Evolutionary conservation across 1,140 invertebrate genomes (phyloP).

Genomic region (Saccostrea glomerata): DNA sequence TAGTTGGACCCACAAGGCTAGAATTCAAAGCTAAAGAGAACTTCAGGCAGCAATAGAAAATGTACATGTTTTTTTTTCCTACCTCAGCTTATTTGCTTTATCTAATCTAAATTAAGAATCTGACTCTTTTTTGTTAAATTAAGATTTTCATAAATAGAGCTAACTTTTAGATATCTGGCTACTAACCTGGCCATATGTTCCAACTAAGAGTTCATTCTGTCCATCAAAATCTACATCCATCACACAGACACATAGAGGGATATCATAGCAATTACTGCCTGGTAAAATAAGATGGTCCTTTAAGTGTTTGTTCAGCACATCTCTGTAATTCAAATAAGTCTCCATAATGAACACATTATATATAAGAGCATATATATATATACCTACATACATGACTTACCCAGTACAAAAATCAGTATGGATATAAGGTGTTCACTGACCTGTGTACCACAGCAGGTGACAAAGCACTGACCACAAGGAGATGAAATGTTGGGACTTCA

Average conservation of each 20-base stretch:
- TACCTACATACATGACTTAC: too few relatives aligned
- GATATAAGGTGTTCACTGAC: constrained; percentile 73
- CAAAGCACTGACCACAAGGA: constrained; percentile 83
- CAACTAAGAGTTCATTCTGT: constrained; percentile 85
- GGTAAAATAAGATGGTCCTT: constrained; percentile 80
- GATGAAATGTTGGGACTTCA: constrained; percentile 77
- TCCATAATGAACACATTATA: too few relatives aligned
- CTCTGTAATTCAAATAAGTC: constrained; percentile 75
- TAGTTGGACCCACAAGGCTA: too few relatives aligned
- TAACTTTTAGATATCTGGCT: too few relatives aligned
- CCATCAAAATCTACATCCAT: constrained; percentile 88
- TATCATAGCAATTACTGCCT: constrained; percentile 82
- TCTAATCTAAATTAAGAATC: too few relatives aligned
- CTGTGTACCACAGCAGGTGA: constrained; percentile 83
- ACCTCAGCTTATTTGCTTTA: too few relatives aligned
- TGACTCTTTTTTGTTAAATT: too few relatives aligned
- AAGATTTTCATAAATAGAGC: neutral
- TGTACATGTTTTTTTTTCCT: too few relatives aligned
- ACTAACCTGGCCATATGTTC: constrained; percentile 82
- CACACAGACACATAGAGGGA: constrained; percentile 82
- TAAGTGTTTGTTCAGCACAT: constrained; percentile 83
- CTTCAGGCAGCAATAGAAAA: too few relatives aligned
- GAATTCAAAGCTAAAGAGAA: too few relatives aligned
- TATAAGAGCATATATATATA: too few relatives aligned
- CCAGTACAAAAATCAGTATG: too few relatives aligned